Evolutionary conservation across 2,797 vertebrate species (phyloP), one percentile per base, ranked within the genome.

Genomic region (Phoebastria nigripes): DNA sequence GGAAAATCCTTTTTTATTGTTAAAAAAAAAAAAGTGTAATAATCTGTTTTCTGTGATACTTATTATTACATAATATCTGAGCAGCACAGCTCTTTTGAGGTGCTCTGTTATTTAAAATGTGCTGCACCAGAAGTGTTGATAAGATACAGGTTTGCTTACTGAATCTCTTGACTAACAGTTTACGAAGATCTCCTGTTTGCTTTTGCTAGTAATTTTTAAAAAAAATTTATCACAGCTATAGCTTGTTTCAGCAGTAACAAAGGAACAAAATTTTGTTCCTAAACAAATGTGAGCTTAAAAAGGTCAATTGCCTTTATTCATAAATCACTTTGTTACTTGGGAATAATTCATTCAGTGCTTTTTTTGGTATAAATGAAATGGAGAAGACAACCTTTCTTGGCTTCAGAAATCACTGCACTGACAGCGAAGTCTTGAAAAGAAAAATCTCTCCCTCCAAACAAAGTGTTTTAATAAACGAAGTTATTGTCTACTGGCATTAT

Each of bases 401-500:
- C 62, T 94, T 82, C 74, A 92, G 70, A 84, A 95, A 89, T 90
- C 49, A 67, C 51, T 80, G 29, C 55, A 31, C 46, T 96, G 90
- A 92, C 94, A 96, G 79, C 59, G 37, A 80, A 89, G 77, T 63
- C 77, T 93, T 89, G 93, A 89, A 89, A 87, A 82, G 54, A 82
- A 76, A 93, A 88, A 59, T 11, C 54, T 85, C 51, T 97, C 44
- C 63, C 42, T 96, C 83, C 73, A 94, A 94, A 88, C 87, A 82
- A 97, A 96, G 97, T 93, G 96, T 98, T 97, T 97, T 94, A 98
- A 97, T 98, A 97, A 98, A 97, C 92, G 86, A 84, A 97, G 94
- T 96, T 97, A 97, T 98, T 98, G 97, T 98, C 98, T 97, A 81
- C 97, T 97, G 83, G 89, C 87, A 95, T 98, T 98, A 97, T 98